These are phyloP conservation scores for Nyctibius bracteatus DNA, from an alignment of 2,113 vertebrate species.

Conservation along the genomic window DNA sequence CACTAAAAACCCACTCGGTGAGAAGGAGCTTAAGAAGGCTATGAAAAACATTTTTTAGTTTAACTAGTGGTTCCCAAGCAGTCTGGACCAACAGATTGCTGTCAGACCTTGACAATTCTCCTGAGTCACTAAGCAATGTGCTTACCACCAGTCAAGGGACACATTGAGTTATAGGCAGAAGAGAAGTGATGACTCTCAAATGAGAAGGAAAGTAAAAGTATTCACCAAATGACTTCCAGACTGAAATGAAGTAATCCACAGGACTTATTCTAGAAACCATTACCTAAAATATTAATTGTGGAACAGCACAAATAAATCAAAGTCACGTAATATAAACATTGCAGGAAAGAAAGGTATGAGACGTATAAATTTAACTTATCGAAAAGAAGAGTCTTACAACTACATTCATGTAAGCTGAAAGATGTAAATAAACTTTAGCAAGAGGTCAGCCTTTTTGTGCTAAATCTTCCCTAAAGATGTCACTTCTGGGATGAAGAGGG, in stretches of 20 bases:
- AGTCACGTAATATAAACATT: not conserved
- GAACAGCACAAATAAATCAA: not conserved
- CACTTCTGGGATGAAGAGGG: not conserved
- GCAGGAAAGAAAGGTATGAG: not conserved
- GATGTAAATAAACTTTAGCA: not conserved
- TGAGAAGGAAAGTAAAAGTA: not conserved
- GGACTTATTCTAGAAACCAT: not conserved
- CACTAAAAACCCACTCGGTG: not conserved
- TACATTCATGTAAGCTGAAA: not conserved
- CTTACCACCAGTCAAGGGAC: not conserved
- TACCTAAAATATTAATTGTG: not conserved
- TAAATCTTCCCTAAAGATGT: not conserved
- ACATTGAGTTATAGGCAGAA: not conserved
- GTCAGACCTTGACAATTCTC: not conserved
- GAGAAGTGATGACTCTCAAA: not conserved
- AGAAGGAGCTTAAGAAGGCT: not conserved
- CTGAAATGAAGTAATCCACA: not conserved
- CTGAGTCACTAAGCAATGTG: not conserved
- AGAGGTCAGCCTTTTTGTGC: not conserved
- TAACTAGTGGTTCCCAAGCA: not conserved
- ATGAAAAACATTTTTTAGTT: not conserved
- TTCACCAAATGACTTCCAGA: not conserved
- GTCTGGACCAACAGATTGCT: not conserved
- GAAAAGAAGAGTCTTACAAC: not conserved
- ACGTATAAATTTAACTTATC: not conserved